These are phyloP conservation scores for Lerema accius DNA, from an alignment of 1,140 invertebrate species.

Conservation along the genomic window DNA sequence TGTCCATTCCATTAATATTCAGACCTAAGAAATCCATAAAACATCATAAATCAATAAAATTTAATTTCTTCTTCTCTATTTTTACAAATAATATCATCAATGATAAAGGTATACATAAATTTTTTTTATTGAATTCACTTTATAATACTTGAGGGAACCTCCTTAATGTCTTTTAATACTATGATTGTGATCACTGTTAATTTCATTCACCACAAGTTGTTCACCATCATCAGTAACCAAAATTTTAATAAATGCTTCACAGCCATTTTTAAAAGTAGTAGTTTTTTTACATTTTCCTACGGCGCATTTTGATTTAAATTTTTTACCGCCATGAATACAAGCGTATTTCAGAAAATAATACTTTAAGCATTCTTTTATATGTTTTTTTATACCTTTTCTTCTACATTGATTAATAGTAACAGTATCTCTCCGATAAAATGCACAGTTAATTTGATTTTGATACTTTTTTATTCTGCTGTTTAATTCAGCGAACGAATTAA, in stretches of 20 bases:
- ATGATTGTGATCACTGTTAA: neutral
- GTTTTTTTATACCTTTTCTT: slow-evolving; percentile 7
- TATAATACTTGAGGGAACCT: too few species aligned
- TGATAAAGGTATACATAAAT: too few species aligned
- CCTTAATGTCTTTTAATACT: too few species aligned
- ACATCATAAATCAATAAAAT: too few species aligned
- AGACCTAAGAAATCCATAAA: too few species aligned
- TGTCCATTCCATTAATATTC: too few species aligned
- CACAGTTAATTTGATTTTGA: neutral
- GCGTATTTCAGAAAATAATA: slow-evolving; percentile 7
- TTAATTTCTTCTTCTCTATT: too few species aligned
- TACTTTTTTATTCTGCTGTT: neutral
- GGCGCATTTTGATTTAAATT: too few species aligned
- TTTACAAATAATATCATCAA: too few species aligned
- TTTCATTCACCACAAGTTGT: neutral
- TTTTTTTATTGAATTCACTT: too few species aligned
- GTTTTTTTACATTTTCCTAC: too few species aligned
- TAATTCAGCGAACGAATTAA: neutral
- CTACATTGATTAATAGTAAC: slow-evolving; percentile 11
- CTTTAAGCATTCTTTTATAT: neutral
- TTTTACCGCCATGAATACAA: too few species aligned
- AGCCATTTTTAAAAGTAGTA: neutral
- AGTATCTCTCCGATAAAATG: slow-evolving; percentile 8
- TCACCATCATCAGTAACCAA: neutral
- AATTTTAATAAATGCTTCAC: neutral